phyloP scores from a whole-genome alignment of 2,888 invertebrate species.

The Catocala sponsa region DNA sequence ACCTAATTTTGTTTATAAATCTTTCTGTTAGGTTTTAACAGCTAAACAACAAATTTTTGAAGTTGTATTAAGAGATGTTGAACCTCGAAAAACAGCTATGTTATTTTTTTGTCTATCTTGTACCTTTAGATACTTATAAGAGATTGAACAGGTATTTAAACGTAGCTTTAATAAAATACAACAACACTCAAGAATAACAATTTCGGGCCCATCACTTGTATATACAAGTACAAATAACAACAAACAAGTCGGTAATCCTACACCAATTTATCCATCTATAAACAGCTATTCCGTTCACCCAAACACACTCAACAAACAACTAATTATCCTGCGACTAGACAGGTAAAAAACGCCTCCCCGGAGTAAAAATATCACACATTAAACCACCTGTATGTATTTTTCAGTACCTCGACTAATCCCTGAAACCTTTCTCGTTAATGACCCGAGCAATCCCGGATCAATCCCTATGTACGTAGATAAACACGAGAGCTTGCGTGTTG shows the following conservation, averaged over 20 bases:
- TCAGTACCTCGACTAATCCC: slow-evolving; percentile 39
- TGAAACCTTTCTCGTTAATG: slow-evolving; percentile 52
- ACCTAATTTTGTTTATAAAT: too few relatives aligned
- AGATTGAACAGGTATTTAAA: too few relatives aligned
- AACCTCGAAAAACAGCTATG: too few relatives aligned
- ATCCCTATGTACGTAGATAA: slow-evolving; percentile 49
- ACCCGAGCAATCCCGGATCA: slow-evolving; percentile 45
- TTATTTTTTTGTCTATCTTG: too few relatives aligned
- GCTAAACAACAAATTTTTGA: too few relatives aligned
- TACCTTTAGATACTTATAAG: too few relatives aligned
- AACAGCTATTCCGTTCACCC: slow-evolving; percentile 4
- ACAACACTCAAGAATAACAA: too few relatives aligned
- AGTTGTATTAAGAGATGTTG: too few relatives aligned
- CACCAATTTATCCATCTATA: neutral
- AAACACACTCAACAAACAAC: slow-evolving; percentile 4
- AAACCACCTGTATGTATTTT: slow-evolving; percentile 38
- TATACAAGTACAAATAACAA: too few relatives aligned
- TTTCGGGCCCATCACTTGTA: too few relatives aligned
- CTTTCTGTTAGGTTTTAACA: too few relatives aligned
- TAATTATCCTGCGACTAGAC: slow-evolving; percentile 7
- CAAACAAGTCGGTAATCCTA: neutral
- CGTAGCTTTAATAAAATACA: too few relatives aligned
- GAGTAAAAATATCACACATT: slow-evolving; percentile 37
- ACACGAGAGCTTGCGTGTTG: slow-evolving; percentile 58
- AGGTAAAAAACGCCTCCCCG: slow-evolving; percentile 10